Percentiles rank a stretch among this genome's conserved stretches.
These are phyloP conservation scores for Sarotherodon lohbergeri DNA, from an alignment of 2,113 vertebrate species.

Conservation along the genomic window DNA sequence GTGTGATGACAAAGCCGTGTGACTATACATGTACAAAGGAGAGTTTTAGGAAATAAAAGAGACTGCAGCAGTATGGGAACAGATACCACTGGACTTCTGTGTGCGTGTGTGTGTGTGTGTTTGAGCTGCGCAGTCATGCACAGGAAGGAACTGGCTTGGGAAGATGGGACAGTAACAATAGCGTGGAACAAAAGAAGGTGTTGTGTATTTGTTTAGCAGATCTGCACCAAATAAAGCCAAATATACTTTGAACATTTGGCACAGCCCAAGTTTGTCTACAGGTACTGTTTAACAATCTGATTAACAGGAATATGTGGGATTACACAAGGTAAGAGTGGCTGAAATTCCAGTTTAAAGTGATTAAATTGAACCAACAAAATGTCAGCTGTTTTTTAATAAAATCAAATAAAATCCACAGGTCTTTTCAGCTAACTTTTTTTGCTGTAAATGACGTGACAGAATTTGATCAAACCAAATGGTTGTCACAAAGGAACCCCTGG, in stretches of 20 bases:
- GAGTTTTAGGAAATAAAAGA: conserved; percentile 14
- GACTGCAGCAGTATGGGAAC: background rate
- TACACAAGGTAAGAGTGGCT: background rate
- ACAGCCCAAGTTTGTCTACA: background rate
- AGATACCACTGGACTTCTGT: background rate
- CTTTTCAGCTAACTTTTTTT: background rate
- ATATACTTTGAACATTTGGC: background rate
- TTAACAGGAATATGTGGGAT: background rate
- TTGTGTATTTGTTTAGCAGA: background rate
- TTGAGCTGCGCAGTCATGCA: background rate
- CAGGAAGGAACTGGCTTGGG: background rate
- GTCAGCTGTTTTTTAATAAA: background rate
- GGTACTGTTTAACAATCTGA: background rate
- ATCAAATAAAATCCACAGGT: background rate
- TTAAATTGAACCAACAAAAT: background rate
- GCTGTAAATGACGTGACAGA: background rate
- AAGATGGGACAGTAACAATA: background rate
- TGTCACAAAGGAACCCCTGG: background rate
- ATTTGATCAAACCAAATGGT: background rate
- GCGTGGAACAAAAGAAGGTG: background rate
- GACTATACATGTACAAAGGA: conserved; percentile 22
- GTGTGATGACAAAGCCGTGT: background rate
- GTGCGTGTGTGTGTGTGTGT: background rate
- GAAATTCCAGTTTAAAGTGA: background rate
- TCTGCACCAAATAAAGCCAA: background rate